These are phyloP conservation scores for Metopia argyrocephala DNA, from an alignment of 2,888 invertebrate species.

Conservation along the genomic window DNA sequence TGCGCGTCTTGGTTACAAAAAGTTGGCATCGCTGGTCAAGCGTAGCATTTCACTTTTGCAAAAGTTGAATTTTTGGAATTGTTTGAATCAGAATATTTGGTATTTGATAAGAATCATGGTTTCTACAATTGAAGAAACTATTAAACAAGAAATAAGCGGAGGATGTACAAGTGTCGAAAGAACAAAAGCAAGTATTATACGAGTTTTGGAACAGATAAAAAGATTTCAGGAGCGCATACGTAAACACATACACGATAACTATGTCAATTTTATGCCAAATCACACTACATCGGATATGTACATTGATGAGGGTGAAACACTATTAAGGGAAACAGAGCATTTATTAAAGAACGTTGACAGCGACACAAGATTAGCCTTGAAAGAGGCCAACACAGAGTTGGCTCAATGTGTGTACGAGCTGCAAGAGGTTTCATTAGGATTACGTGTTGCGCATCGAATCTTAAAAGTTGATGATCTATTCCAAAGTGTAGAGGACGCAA, in stretches of 20 bases:
- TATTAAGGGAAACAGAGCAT: constrained; percentile 72
- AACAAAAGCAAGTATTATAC: constrained; percentile 72
- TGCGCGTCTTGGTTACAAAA: too few relatives aligned
- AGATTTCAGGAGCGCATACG: constrained; percentile 75
- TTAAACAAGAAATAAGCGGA: constrained; percentile 29
- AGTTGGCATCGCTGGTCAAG: too few relatives aligned
- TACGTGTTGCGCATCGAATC: constrained; percentile 77
- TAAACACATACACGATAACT: constrained; percentile 76
- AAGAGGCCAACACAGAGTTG: constrained; percentile 82
- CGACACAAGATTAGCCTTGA: constrained; percentile 82
- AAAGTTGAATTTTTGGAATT: too few relatives aligned
- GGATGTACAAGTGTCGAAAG: constrained; percentile 64
- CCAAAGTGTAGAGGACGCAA: constrained; percentile 76
- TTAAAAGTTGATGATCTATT: constrained; percentile 79
- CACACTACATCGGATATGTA: constrained; percentile 74
- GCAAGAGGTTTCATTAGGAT: constrained; percentile 81
- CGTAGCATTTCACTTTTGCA: too few relatives aligned
- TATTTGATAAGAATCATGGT: not conserved
- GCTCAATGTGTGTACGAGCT: constrained; percentile 80
- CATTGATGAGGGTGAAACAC: constrained; percentile 72
- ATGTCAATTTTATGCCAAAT: constrained; percentile 75
- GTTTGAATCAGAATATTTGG: too few relatives aligned
- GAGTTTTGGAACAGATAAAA: constrained; percentile 73
- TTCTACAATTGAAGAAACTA: not conserved
- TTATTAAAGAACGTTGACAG: constrained; percentile 80